Evolutionary conservation across 2,888 invertebrate genomes (phyloP), one percentile per base, ranked within the genome.

Genomic region (Diarsia brunnea): DNA sequence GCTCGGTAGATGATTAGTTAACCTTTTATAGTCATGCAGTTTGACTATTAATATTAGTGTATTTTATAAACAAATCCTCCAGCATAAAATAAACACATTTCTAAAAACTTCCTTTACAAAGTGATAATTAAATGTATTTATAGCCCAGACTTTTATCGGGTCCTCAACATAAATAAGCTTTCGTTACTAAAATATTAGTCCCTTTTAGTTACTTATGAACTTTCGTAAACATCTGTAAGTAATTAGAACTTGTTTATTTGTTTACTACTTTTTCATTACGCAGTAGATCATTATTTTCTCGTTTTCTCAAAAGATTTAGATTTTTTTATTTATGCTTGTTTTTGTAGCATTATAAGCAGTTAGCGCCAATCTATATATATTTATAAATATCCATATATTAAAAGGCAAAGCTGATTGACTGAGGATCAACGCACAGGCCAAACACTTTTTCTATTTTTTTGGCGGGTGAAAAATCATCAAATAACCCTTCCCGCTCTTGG

Each of bases 201-300:
- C 38, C n/a, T 14, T 75, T 27, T 16, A 75, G 73, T 75, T 75
- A n/a, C n/a, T n/a, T n/a, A 21, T 11, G 14, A 73, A 64, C 53
- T 19, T 55, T 43, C 27, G n/a, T 11, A 65, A 27, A 58, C 38
- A 43, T 16, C 14, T 49, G 38, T 60, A 49, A 49, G 31, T 51
- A 51, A 19, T 55, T n/a, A 14, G 11, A 27, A 61, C 61, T 53
- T 61, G 61, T 61, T 70, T 49, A 71, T 61, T 61, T 27, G 55
- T 47, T 8, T 31, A 5, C 11, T 49, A 16, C 21, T 43, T 53
- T 43, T 58, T 69, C 3, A 60, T 27, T 60, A 43, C 2, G n/a
- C 47, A 1, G 12, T 12, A n/a, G 1, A 19, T 58, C 14, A 27
- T 55, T n/a, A n/a, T n/a, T n/a, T 68, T 27, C 8, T 69, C 7